Conservation (phyloP, 2,113 vertebrate genomes). For the Narcine bancroftii region DNA sequence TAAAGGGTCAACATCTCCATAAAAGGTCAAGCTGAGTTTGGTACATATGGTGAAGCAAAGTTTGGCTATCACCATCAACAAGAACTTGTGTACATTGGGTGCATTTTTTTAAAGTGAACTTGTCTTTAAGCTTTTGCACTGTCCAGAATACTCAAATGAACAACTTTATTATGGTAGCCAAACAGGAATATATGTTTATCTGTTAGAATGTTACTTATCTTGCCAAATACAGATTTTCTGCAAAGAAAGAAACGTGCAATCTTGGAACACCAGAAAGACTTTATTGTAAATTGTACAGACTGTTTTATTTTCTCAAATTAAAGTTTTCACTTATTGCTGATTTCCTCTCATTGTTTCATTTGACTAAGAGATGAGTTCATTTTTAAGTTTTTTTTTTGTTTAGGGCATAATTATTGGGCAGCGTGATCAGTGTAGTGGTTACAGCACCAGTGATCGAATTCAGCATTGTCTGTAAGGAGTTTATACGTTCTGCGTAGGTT, state of each 20-base stretch:
- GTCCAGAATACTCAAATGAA: background rate
- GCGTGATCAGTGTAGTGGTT: background rate
- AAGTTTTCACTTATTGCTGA: background rate
- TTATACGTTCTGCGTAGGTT: too few relatives aligned
- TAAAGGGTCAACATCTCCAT: background rate
- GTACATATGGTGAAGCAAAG: background rate
- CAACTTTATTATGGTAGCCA: background rate
- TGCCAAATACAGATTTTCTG: background rate
- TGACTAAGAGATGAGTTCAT: background rate
- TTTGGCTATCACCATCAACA: background rate
- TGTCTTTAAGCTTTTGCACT: background rate
- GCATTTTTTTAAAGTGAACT: background rate
- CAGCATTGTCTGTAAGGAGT: too few relatives aligned
- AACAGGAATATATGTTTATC: background rate
- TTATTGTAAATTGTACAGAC: background rate
- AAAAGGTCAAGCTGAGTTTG: background rate
- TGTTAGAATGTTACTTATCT: background rate
- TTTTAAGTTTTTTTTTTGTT: background rate
- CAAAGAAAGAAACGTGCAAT: background rate
- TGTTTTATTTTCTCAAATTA: background rate
- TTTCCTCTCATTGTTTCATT: background rate
- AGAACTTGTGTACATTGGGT: background rate
- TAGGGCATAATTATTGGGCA: too few relatives aligned
- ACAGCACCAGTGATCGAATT: too few relatives aligned
- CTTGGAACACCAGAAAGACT: background rate